phyloP scores from a whole-genome alignment of 2,113 vertebrate species.

The Orycteropus afer region DNA sequence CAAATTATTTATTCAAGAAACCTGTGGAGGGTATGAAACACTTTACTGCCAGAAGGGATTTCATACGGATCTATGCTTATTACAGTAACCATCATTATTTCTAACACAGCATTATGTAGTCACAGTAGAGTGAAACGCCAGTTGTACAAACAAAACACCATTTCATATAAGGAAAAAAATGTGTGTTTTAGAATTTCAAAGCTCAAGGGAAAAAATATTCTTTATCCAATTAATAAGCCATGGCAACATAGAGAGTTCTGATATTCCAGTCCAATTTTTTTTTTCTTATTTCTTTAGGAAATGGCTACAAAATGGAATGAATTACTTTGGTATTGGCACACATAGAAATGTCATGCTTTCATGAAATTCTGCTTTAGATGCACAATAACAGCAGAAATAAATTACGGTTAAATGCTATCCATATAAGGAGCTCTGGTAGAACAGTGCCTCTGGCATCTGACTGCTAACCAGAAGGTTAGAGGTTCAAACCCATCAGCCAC shows the following conservation, averaged over 20 bases:
- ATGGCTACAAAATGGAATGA: slow-evolving; percentile 21
- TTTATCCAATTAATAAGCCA: slow-evolving; percentile 47
- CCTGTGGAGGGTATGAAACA: neutral
- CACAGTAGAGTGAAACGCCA: slow-evolving; percentile 5
- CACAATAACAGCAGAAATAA: neutral
- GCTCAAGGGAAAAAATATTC: slow-evolving; percentile 4
- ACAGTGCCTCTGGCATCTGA: too few relatives aligned
- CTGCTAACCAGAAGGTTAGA: too few relatives aligned
- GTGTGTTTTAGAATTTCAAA: slow-evolving; percentile 37
- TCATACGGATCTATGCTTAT: slow-evolving; percentile 21
- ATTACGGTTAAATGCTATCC: neutral
- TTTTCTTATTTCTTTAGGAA: neutral
- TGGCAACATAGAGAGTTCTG: neutral
- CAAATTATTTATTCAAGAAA: slow-evolving; percentile 48
- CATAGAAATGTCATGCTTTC: neutral
- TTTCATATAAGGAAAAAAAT: slow-evolving; percentile 27
- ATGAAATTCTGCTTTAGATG: neutral
- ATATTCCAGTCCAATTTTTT: neutral
- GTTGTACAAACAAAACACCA: slow-evolving; percentile 55
- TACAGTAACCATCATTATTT: slow-evolving; percentile 13
- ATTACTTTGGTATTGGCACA: neutral
- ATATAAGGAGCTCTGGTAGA: neutral
- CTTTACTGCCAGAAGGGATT: slow-evolving; percentile 36
- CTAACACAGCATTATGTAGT: neutral
- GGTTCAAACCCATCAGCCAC: too few relatives aligned